Base-by-base conservation (phyloP, 1,140 invertebrate species). In the Bemisia tabaci region DNA sequence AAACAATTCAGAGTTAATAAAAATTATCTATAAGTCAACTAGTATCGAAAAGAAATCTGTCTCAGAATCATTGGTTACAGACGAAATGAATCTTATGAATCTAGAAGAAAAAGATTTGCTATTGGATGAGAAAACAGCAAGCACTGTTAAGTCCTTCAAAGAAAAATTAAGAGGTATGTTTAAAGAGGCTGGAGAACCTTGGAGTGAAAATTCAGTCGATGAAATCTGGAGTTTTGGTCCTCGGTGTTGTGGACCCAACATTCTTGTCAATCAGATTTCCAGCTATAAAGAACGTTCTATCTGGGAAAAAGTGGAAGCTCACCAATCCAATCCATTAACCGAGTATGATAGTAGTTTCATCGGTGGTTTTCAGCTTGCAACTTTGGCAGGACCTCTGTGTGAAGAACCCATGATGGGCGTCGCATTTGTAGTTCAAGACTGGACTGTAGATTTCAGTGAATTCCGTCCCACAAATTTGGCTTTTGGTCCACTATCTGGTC, bases 401-500 rank as follows among this genome's bases (percentile, higher is more conserved):
- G 93, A 97, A 75, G 95, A 98, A 74, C 92, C 94, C 22, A 91
- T 97, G 89, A 90, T 89, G 81, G 95, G 95, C 1, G 91, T 97
- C 0, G 91, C 87, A 66, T 96, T 97, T 77, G 80, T 92, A 68
- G 81, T 97, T 1, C 87, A 95, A 74, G 87, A 89, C 72, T 93
- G 90, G 89, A 79, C 80, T 65, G 74, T 85, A 9, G 77, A 83
- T 48, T 63, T 27, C 33, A 48, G 33, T 48, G 33, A 48, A 48
- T 9, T 5, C 17, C 33, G 33, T 48, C 33, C 33, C 17, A 48
- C 17, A 5, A 48, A 48, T 17, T 9, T 48, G 39, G 59, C 66
- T 27, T 79, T 78, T 68, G 78, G 77, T 60, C 76, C 79, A 59
- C 68, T 81, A 11, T 84, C 83, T 60, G 95, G 95, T 66, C 94